Conservation (phyloP, 2,797 vertebrate genomes). For the Macroramphosus scolopax region DNA sequence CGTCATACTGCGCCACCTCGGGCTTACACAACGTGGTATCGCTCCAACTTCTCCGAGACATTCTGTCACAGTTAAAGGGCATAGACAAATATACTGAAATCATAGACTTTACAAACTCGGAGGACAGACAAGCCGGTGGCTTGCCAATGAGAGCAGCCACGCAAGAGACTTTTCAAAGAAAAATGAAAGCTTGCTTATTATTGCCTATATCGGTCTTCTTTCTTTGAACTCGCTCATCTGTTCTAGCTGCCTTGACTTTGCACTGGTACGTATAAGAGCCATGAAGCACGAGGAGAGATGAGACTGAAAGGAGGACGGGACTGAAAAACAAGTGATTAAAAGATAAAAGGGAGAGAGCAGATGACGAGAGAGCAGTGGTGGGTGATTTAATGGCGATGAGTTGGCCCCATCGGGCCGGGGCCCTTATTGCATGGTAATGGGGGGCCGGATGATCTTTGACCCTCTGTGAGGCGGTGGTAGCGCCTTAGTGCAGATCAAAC, state of each 20-base stretch:
- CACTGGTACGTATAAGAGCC: conserved; percentile 42
- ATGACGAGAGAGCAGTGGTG: conserved; percentile 49
- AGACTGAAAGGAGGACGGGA: conserved; percentile 41
- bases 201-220: conserved; percentile 42
- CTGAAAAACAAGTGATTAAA: conserved; percentile 61
- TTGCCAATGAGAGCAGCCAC: conserved; percentile 31
- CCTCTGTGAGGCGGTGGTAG: conserved; percentile 36
- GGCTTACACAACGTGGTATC: conserved; percentile 53
- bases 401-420: conserved; percentile 38
- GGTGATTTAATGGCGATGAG: conserved; percentile 63
- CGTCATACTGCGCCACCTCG: conserved; percentile 54
- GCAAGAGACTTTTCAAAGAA: conserved; percentile 37
- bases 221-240: conserved; percentile 64
- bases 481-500: conserved; percentile 63
- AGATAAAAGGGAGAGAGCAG: conserved; percentile 62
- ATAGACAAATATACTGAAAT: conserved; percentile 48
- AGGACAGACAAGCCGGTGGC: conserved; percentile 32
- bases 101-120: conserved; percentile 39
- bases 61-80: conserved; percentile 60
- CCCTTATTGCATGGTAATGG: conserved; percentile 72
- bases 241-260: conserved; percentile 43
- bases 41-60: conserved; percentile 47
- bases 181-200: conserved; percentile 55
- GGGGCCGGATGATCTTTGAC: conserved; percentile 65
- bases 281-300: conserved; percentile 37